Percentiles rank a stretch among this genome's conserved stretches.
Conservation (phyloP, 2,113 vertebrate genomes). For the Egretta garzetta region DNA sequence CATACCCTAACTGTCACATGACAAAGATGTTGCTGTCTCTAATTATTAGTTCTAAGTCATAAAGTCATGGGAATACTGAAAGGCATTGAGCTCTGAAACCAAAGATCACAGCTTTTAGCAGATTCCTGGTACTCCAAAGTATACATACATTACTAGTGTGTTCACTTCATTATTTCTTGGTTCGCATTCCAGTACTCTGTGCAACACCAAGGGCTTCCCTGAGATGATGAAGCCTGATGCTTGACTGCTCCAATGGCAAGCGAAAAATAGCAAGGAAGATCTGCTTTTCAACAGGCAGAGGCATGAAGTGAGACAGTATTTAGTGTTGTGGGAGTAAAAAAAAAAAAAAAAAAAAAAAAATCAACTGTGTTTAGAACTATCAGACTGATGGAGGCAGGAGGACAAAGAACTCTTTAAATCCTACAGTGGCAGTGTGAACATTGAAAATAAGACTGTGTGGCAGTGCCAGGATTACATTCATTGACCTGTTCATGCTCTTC, state of each 20-base stretch:
- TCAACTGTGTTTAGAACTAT: background rate
- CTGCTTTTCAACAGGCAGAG: background rate
- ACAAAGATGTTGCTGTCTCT: background rate
- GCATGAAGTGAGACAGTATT: background rate
- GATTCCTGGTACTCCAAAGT: background rate
- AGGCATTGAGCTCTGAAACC: background rate
- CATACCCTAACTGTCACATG: accelerated
- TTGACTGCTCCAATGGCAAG: background rate
- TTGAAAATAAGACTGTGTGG: background rate
- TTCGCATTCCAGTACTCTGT: background rate
- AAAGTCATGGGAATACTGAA: accelerated
- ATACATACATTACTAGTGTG: background rate
- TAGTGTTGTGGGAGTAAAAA: background rate
- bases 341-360: background rate
- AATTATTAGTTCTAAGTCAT: background rate
- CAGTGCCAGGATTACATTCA: background rate
- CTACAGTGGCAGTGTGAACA: background rate
- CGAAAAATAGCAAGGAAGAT: background rate
- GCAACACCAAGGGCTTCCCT: background rate
- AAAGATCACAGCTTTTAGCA: background rate
- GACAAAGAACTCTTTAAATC: background rate
- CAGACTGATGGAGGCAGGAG: background rate
- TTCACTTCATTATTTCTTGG: background rate
- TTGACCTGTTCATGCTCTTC: background rate
- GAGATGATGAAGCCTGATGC: background rate